phyloP scores from a whole-genome alignment of 2,888 invertebrate species.

The Rhamnusium bicolor region DNA sequence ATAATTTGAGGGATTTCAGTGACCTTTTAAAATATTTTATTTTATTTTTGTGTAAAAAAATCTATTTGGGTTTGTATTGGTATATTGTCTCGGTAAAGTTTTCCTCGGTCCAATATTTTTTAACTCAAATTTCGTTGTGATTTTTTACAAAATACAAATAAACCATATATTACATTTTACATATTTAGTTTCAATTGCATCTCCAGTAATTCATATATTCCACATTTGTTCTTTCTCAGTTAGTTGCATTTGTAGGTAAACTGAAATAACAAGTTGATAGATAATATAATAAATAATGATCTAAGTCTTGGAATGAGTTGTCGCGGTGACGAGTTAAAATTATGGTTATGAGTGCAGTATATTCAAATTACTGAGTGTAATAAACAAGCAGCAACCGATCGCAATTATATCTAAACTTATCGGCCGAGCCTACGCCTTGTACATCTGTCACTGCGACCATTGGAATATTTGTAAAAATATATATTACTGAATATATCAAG shows the following conservation, averaged over 20 bases:
- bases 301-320: slow-evolving; percentile 1
- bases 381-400: slow-evolving; percentile 60
- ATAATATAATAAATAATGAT: slow-evolving; percentile 21
- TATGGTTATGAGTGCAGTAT: slow-evolving; percentile 55
- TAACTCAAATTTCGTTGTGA: no score
- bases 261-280: slow-evolving; percentile 4
- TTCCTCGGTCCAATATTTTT: no score
- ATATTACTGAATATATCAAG: slow-evolving; percentile 40
- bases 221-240: background rate
- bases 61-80: no score
- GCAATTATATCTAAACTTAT: slow-evolving; percentile 57
- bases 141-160: no score
- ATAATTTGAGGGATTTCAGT: no score
- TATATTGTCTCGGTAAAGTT: no score
- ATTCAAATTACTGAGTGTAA: slow-evolving; percentile 61
- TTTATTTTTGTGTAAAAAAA: no score
- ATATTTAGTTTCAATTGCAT: background rate
- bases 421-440: slow-evolving; percentile 34
- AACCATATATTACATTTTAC: no score
- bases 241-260: background rate
- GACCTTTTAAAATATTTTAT: no score
- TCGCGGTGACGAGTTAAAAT: slow-evolving; percentile 38
- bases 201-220: background rate
- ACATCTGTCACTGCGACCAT: slow-evolving; percentile 27
- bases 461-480: slow-evolving; percentile 38